A percentile compares a stretch with the other conserved stretches of the same genome.
phyloP scores from a whole-genome alignment of 2,797 vertebrate species.

The Yasuhikotakia modesta region DNA sequence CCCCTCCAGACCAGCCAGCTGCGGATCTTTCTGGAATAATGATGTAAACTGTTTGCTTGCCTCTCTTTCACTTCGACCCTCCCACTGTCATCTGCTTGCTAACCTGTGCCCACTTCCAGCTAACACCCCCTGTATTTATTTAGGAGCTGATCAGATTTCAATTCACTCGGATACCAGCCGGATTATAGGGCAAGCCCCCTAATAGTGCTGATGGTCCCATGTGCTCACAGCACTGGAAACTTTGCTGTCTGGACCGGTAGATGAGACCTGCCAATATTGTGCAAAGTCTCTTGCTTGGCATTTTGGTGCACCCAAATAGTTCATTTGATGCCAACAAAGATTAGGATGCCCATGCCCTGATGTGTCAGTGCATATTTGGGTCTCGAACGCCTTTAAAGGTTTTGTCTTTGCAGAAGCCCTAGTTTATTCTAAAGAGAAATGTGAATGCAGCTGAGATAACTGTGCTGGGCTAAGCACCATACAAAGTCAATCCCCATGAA shows the following conservation, averaged over 20 bases:
- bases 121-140: constrained; percentile 45
- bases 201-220: constrained; percentile 77
- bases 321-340: constrained; percentile 49
- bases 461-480: constrained; percentile 35
- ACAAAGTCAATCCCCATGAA: constrained; percentile 49
- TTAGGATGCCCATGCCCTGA: constrained; percentile 58
- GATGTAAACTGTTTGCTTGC: constrained; percentile 89
- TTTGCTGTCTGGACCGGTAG: constrained; percentile 60
- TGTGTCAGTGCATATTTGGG: constrained; percentile 43
- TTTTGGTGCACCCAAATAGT: constrained; percentile 46
- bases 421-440: constrained; percentile 33
- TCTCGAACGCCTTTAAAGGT: constrained; percentile 42
- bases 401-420: constrained; percentile 51
- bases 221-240: constrained; percentile 80
- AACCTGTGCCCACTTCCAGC: constrained; percentile 30
- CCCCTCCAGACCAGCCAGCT: constrained; percentile 67
- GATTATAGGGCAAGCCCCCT: constrained; percentile 79
- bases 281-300: constrained; percentile 65
- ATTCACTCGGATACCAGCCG: constrained; percentile 61
- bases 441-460: constrained; percentile 42
- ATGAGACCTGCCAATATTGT: too few relatives aligned
- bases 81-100: constrained; percentile 54
- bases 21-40: constrained; percentile 90
- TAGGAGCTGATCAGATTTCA: constrained; percentile 62
- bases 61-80: constrained; percentile 71